Evolutionary conservation across 2,113 vertebrate species (phyloP).

Genomic region (Cyprinodon variegatus): DNA sequence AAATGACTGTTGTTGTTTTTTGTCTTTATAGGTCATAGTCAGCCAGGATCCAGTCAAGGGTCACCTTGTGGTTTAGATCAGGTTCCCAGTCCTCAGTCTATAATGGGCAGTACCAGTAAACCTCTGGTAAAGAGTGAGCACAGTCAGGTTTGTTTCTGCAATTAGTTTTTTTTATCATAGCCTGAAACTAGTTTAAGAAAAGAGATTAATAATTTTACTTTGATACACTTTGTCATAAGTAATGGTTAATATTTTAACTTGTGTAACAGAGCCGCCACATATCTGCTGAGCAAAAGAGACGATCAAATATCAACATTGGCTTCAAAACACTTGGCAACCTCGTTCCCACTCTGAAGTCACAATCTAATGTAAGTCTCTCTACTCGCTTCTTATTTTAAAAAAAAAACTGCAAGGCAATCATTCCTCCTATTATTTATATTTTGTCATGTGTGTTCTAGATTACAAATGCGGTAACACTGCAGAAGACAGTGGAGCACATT

Average conservation of each 20-base stretch:
- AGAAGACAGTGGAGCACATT: conserved; percentile 95
- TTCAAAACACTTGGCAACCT: conserved; percentile 88
- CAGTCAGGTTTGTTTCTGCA: conserved; percentile 68
- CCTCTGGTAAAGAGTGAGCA: conserved; percentile 82
- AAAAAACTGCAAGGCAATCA: neutral
- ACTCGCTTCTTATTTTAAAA: neutral
- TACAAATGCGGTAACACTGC: conserved; percentile 90
- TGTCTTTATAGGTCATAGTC: conserved; percentile 74
- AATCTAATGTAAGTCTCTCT: conserved; percentile 82
- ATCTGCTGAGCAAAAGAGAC: conserved; percentile 93
- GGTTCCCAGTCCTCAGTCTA: conserved; percentile 89
- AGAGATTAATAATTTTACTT: neutral
- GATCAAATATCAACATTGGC: conserved; percentile 91
- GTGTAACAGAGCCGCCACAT: conserved; percentile 85
- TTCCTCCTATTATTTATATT: neutral
- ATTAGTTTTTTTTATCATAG: neutral
- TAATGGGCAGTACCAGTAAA: conserved; percentile 81
- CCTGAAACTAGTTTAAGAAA: conserved; percentile 31
- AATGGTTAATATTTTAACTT: neutral
- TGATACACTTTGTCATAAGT: neutral
- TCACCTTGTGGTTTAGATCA: conserved; percentile 88
- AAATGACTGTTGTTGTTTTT: conserved; percentile 1
- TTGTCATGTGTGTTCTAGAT: conserved; percentile 74
- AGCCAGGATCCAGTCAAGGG: conserved; percentile 83
- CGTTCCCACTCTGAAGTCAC: conserved; percentile 84